Evolutionary conservation across 1,140 invertebrate genomes (phyloP).

Genomic region (Scaptomyza montana): DNA sequence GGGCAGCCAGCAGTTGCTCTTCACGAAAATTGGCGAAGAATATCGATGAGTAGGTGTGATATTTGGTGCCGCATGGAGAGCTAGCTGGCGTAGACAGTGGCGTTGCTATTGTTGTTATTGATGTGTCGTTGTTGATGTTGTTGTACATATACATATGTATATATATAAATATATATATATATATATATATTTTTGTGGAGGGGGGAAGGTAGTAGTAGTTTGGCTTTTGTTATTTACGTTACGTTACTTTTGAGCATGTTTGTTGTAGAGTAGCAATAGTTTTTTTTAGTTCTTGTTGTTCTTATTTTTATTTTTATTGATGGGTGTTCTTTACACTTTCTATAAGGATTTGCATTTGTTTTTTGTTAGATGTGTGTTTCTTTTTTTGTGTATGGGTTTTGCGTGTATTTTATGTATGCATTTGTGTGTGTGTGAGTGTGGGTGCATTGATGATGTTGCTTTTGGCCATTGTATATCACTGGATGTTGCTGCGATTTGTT

Average conservation of each 20-base stretch:
- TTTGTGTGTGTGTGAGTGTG: constrained; percentile 35
- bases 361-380: no score
- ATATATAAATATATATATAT: background rate
- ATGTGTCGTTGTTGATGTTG: constrained; percentile 44
- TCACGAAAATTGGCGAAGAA: constrained; percentile 83
- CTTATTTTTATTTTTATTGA: constrained; percentile 40
- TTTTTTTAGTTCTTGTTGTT: constrained; percentile 53
- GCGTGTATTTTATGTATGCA: constrained; percentile 21
- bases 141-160: constrained; percentile 19
- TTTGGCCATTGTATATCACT: constrained; percentile 40
- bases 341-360: constrained; percentile 57
- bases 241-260: constrained; percentile 70
- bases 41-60: constrained; percentile 81
- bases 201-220: constrained; percentile 81
- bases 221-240: constrained; percentile 83
- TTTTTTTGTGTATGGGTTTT: constrained; percentile 26
- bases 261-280: constrained; percentile 37
- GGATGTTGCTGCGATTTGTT: constrained; percentile 54
- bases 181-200: constrained; percentile 45
- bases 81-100: constrained; percentile 79
- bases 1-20: constrained; percentile 67
- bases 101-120: constrained; percentile 70
- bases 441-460: constrained; percentile 40
- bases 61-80: constrained; percentile 80
- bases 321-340: constrained; percentile 75